Evolutionary conservation across 2,888 invertebrate species (phyloP), one percentile per base, ranked within the genome.

Genomic region (Epicampocera succincta): DNA sequence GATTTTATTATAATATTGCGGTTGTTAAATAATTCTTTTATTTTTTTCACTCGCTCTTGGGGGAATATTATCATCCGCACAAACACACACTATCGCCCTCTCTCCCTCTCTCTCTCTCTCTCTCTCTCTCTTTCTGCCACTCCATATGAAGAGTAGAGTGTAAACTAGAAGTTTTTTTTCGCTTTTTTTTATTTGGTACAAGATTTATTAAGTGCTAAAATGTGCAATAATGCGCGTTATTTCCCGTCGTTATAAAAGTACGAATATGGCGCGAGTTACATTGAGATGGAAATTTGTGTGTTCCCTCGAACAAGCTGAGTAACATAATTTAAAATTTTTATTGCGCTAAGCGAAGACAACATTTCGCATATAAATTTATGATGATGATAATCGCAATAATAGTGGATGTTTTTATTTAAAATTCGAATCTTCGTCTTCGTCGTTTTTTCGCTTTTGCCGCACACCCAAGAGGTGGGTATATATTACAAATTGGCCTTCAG

Each of bases 131-230:
- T 33, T 33, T 73, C 15, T 72, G 42, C n/a, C n/a, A n/a, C n/a
- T n/a, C n/a, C n/a, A n/a, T n/a, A n/a, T n/a, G n/a, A n/a, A n/a
- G n/a, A n/a, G 25, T 19, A 56, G 12, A 46, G 56, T 56, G 69
- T 44, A 69, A 52, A 66, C 25, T 40, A 54, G 38, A 13, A 68
- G 13, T 40, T 63, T 40, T 44, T 63, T 40, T 21, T 52, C 52
- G 44, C 48, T 46, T 42, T 15, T 58, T 73, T 72, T 58, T 74
- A 38, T 66, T 52, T 71, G 69, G 61, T 83, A 81, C 83, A 81
- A 83, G 84, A 84, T 84, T 84, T 84, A 84, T 84, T 84, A 84
- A 84, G 84, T 84, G 84, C 84, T 84, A 83, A 84, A 84, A 83
- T 84, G 84, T 83, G 84, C 83, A 84, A 81, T 83, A 84, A 83